phyloP scores from a whole-genome alignment of 2,797 vertebrate genomes.

The Rhyacichthys aspro region DNA sequence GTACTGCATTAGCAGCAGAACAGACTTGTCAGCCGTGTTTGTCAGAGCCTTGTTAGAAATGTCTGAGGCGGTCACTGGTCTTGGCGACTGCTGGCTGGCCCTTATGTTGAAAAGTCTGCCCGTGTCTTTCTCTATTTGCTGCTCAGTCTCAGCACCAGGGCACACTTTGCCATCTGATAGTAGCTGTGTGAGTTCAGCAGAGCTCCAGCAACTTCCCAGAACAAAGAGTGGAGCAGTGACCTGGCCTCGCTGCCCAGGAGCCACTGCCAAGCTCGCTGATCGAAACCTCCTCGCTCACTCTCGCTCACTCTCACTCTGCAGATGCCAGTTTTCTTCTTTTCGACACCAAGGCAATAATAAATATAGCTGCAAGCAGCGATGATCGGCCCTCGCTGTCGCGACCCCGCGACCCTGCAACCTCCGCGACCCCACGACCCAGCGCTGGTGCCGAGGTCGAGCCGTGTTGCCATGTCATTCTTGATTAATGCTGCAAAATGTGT shows the following conservation, averaged over 20 bases:
- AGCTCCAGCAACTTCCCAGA: conserved; percentile 56
- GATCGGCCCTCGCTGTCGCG: too few species aligned
- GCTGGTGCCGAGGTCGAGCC: too few species aligned
- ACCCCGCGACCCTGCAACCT: too few species aligned
- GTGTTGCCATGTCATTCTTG: too few species aligned
- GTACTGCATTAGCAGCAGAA: conserved; percentile 40
- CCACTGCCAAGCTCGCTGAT: conserved; percentile 58
- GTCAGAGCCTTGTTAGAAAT: conserved; percentile 50
- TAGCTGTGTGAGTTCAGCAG: conserved; percentile 46
- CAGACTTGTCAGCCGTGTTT: conserved; percentile 40
- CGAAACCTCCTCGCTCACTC: conserved; percentile 46
- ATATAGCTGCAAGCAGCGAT: too few species aligned
- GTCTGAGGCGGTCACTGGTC: conserved; percentile 41
- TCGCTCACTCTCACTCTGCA: too few species aligned
- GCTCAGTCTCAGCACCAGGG: conserved; percentile 25
- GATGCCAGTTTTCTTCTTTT: too few species aligned
- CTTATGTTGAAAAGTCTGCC: conserved; percentile 26
- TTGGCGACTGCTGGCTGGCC: conserved; percentile 36
- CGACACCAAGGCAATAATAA: too few species aligned
- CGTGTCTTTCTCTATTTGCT: conserved; percentile 22
- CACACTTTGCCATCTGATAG: conserved; percentile 51
- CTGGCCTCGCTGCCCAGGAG: conserved; percentile 54
- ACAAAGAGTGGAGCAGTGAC: conserved; percentile 54
- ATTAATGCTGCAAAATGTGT: too few species aligned
- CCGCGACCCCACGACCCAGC: too few species aligned